Conservation (phyloP, 2,113 vertebrate species). For the Cervus canadensis region DNA sequence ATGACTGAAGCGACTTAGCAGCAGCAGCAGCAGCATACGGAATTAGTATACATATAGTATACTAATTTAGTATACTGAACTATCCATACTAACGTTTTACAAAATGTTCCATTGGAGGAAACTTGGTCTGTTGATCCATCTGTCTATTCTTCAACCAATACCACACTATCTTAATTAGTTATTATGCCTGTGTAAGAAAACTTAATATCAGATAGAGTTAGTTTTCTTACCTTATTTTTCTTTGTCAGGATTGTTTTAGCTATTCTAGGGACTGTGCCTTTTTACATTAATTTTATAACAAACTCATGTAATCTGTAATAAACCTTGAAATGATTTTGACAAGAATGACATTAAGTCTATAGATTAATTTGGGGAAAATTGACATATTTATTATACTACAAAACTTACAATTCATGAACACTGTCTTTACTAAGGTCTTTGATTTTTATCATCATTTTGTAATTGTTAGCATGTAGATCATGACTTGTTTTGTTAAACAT, state of each 20-base stretch:
- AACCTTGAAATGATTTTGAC: background rate
- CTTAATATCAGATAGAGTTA: background rate
- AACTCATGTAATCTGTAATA: background rate
- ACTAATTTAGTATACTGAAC: background rate
- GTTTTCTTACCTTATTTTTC: background rate
- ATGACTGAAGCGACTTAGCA: accelerated
- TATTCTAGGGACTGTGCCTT: background rate
- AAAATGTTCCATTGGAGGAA: background rate
- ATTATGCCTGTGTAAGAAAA: background rate
- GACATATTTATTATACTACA: background rate
- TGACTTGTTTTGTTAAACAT: background rate
- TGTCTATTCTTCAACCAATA: background rate
- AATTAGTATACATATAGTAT: background rate
- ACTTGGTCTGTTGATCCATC: background rate
- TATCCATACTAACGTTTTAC: background rate
- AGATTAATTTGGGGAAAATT: background rate
- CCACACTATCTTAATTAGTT: background rate
- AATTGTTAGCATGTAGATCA: background rate
- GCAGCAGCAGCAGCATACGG: background rate
- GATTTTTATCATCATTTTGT: background rate
- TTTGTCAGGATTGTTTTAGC: background rate
- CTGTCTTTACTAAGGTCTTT: background rate
- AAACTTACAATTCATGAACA: background rate
- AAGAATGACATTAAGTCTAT: background rate
- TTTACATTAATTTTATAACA: background rate